Conservation (phyloP, 2,888 invertebrate species). For the Drosophila kokeensis region DNA sequence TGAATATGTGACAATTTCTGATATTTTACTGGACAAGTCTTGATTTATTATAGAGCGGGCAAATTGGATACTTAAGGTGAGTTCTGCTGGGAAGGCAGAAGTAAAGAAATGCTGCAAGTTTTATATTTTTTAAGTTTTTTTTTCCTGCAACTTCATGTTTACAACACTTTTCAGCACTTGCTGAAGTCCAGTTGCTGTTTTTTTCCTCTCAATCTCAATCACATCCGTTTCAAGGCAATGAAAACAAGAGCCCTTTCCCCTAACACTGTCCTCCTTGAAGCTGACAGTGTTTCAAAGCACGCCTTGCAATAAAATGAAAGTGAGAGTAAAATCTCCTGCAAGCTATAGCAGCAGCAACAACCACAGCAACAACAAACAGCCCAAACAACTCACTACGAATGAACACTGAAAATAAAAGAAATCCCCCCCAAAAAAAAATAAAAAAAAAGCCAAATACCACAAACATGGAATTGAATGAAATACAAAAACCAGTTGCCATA, state of each 20-base stretch:
- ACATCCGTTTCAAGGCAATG: constrained; percentile 49
- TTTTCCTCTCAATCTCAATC: constrained; percentile 14
- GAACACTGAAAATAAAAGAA: constrained; percentile 13
- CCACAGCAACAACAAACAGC: constrained; percentile 27
- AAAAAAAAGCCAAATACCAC: constrained; percentile 14
- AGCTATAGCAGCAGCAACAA: constrained; percentile 15
- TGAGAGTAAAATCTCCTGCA: constrained; percentile 58
- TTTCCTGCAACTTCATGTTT: neutral
- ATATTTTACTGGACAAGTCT: neutral
- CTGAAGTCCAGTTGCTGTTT: neutral
- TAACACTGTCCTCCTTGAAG: neutral
- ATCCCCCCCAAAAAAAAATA: neutral
- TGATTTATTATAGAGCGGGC: neutral
- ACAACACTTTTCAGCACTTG: neutral
- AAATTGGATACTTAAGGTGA: neutral
- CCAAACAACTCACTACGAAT: constrained; percentile 39
- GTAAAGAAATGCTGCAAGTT: neutral
- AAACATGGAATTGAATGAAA: constrained; percentile 31
- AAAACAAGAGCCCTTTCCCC: constrained; percentile 13
- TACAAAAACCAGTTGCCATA: constrained; percentile 32
- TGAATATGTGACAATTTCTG: constrained; percentile 17
- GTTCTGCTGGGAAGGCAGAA: too few relatives aligned
- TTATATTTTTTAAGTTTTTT: neutral
- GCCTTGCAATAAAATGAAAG: constrained; percentile 53
- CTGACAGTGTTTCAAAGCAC: constrained; percentile 17